These are phyloP conservation scores for Patella depressa DNA, from an alignment of 2,888 invertebrate genomes.

Conservation along the genomic window DNA sequence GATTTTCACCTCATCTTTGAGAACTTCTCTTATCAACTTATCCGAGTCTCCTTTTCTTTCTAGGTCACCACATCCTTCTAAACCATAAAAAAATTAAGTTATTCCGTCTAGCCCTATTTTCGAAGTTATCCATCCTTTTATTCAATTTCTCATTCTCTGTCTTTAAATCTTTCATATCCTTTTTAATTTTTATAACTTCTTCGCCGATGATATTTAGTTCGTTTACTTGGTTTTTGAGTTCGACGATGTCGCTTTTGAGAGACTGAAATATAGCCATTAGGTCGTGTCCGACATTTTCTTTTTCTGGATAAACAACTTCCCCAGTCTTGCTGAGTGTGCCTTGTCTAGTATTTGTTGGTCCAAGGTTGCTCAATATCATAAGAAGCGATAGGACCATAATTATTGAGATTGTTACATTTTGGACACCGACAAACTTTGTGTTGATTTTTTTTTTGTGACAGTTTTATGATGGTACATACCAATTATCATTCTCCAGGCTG, in stretches of 20 bases:
- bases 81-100: slow-evolving; percentile 5
- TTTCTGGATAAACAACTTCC: background rate
- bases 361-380: background rate
- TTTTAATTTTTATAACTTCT: background rate
- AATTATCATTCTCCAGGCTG: background rate
- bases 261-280: background rate
- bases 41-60: background rate
- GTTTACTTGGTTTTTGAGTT: background rate
- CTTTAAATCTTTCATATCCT: background rate
- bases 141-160: background rate
- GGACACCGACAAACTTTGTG: background rate
- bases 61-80: background rate
- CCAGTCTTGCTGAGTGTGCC: background rate
- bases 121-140: background rate
- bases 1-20: background rate
- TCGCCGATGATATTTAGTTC: background rate
- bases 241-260: background rate
- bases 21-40: background rate
- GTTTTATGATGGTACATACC: background rate
- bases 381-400: background rate
- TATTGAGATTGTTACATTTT: background rate
- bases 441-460: background rate
- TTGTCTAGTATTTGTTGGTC: background rate
- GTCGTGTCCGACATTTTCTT: slow-evolving; percentile 2
- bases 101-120: background rate